Base-by-base conservation (phyloP, 2,113 vertebrate species). In the Procavia capensis region DNA sequence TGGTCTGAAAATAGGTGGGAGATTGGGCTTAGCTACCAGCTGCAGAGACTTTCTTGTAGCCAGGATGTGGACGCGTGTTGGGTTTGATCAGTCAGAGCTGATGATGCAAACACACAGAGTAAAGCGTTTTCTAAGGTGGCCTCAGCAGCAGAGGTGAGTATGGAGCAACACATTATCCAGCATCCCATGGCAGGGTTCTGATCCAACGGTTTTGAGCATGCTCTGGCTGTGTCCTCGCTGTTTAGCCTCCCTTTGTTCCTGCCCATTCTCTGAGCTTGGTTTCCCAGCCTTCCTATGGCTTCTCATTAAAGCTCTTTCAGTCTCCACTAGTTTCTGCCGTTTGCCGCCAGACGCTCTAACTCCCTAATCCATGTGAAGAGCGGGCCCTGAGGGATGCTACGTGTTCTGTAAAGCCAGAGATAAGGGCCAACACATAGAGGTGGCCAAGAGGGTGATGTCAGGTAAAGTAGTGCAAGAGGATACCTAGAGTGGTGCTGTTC, bases 151-250 rank as follows among this genome's bases (percentile, higher is more conserved):
- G 78, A 29, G 39, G 79, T 36, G 20, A 34, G 47, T n/a, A 27
- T 27, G 3, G 22, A 61, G 43, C 16, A 59, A 1, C 10, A 24
- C 1, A 3, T 25, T 11, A 9, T 14, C 1, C 2, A 5, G 10
- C 70, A 16, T 25, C n/a, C 61, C 9, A 5, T 0, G 43, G 74
- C n/a, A 14, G 1, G 14, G 5, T 29, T 45, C 41, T 16, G 36
- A 45, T 61, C 20, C 47, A 27, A 9, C 0, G 0, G 54, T 27
- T 61, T 34, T 9, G 8, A 45, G 45, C 7, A 9, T 3, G 19
- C 31, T 31, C 54, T 39, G 88, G 34, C 72, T n/a, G 17, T 50
- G 22, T 19, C 6, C 29, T 59, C 17, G 1, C 39, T 6, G 6
- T 29, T 29, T 3, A 11, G 66, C 11, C 24, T 57, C 27, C 9